Percentiles rank a stretch among this genome's conserved stretches.
phyloP scores from a whole-genome alignment of 2,797 vertebrate genomes.

The Poecilia gillii region DNA sequence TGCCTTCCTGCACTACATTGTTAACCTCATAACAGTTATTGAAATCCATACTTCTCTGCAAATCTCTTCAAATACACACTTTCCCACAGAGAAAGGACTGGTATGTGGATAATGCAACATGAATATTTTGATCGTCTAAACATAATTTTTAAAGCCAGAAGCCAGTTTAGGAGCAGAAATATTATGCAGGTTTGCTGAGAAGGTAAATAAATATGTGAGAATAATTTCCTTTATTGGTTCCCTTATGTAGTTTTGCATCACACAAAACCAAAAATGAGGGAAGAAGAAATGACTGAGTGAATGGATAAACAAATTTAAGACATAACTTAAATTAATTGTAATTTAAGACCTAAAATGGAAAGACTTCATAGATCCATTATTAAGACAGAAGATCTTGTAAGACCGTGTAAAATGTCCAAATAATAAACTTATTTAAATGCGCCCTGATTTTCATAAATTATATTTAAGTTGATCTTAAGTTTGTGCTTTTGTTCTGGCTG shows the following conservation, averaged over 20 bases:
- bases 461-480: background rate
- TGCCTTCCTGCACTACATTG: background rate
- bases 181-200: background rate
- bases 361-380: background rate
- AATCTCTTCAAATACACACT: background rate
- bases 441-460: background rate
- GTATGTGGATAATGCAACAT: background rate
- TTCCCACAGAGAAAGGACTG: background rate
- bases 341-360: background rate
- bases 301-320: background rate
- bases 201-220: background rate
- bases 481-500: background rate
- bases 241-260: background rate
- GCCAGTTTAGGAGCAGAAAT: background rate
- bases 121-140: background rate
- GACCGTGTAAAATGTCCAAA: background rate
- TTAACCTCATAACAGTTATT: background rate
- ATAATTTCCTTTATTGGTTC: constrained; percentile 1
- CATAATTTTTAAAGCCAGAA: background rate
- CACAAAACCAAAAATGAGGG: background rate
- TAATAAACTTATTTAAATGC: background rate
- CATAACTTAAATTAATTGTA: background rate
- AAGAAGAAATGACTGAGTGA: background rate
- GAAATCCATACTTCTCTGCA: background rate
- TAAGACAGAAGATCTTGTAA: background rate